phyloP scores from a whole-genome alignment of 2,888 invertebrate species.

The Cataglyphis albicans region DNA sequence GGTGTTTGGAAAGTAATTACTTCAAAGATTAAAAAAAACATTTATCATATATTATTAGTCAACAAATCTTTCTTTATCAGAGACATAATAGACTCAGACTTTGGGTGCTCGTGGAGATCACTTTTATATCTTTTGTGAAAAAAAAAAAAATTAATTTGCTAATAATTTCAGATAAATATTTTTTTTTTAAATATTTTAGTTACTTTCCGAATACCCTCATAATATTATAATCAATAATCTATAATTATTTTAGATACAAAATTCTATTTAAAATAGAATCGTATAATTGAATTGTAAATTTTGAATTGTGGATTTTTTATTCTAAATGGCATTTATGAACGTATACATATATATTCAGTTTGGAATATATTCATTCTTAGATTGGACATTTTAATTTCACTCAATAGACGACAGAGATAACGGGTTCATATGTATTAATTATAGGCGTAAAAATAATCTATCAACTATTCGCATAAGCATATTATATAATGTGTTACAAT shows the following conservation, averaged over 20 bases:
- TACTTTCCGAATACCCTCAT: too few species aligned
- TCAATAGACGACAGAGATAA: neutral
- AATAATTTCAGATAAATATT: too few species aligned
- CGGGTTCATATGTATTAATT: neutral
- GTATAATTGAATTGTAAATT: neutral
- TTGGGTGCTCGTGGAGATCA: too few species aligned
- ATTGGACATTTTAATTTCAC: neutral
- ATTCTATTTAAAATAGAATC: neutral
- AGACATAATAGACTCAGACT: too few species aligned
- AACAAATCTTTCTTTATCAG: too few species aligned
- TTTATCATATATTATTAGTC: too few species aligned
- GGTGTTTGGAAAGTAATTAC: too few species aligned
- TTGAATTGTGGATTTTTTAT: neutral
- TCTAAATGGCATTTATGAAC: neutral
- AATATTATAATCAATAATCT: neutral
- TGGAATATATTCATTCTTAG: neutral
- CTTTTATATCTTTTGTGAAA: too few species aligned
- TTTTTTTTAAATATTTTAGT: too few species aligned
- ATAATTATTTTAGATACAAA: neutral
- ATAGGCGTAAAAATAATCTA: conserved; percentile 4
- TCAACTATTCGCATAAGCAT: neutral
- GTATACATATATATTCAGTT: neutral
- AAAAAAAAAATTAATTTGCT: too few species aligned
- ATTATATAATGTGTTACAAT: neutral
- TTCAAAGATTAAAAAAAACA: too few species aligned